phyloP scores from a whole-genome alignment of 2,888 invertebrate genomes.

The Macaria liturata region DNA sequence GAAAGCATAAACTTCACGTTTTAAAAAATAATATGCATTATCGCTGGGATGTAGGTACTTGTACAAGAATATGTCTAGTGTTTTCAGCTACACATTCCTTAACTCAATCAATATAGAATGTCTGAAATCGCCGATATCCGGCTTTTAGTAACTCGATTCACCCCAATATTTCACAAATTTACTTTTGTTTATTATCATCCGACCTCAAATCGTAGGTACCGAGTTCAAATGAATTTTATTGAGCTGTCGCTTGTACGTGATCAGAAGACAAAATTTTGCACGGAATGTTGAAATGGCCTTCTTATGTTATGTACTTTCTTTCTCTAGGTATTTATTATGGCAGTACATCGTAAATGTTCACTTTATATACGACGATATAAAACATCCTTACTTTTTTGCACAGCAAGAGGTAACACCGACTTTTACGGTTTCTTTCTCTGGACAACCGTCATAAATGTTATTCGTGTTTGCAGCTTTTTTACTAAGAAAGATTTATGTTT shows the following conservation, averaged over 20 bases:
- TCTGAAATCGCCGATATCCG: no score
- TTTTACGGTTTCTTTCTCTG: constrained; percentile 18
- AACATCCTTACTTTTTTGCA: constrained; percentile 23
- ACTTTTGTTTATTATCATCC: neutral
- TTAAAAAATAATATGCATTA: no score
- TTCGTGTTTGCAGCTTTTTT: constrained; percentile 11
- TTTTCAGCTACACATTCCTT: no score
- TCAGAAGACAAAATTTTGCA: constrained; percentile 25
- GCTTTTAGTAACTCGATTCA: no score
- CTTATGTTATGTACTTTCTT: neutral
- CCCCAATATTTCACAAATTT: no score
- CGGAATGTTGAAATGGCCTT: constrained; percentile 4
- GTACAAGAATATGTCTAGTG: no score
- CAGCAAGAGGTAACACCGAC: constrained; percentile 13
- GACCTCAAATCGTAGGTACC: neutral
- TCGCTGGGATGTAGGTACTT: no score
- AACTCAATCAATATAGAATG: no score
- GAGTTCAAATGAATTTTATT: constrained; percentile 3
- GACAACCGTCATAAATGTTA: constrained; percentile 19
- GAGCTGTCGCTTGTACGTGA: constrained; percentile 12
- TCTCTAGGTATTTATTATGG: constrained; percentile 37
- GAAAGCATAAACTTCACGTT: no score
- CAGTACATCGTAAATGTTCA: constrained; percentile 34
- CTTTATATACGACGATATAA: constrained; percentile 37
- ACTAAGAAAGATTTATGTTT: neutral